Evolutionary conservation across 2,113 vertebrate species (phyloP).

Genomic region (Gambusia affinis): DNA sequence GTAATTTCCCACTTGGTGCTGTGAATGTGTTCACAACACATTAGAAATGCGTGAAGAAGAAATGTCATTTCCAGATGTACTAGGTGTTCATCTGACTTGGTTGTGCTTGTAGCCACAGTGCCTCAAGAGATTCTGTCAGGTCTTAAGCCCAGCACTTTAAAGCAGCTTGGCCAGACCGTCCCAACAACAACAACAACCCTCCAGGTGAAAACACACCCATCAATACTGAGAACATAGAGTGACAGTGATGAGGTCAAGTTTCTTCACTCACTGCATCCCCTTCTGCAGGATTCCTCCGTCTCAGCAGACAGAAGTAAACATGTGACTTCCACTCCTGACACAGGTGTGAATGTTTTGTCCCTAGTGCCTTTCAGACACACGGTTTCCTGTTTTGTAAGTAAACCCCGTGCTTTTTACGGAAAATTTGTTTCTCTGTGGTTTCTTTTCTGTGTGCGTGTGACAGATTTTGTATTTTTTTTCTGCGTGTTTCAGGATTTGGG

Average conservation of each 20-base stretch:
- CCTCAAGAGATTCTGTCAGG: conserved; percentile 80
- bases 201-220: conserved; percentile 57
- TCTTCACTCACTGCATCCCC: background rate
- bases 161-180: conserved; percentile 73
- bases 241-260: conserved; percentile 3
- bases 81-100: conserved; percentile 34
- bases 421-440: background rate
- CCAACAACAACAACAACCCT: conserved; percentile 30
- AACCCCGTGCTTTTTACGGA: background rate
- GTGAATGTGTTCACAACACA: background rate
- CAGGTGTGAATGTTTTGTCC: conserved; percentile 73
- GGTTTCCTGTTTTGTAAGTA: conserved; percentile 73
- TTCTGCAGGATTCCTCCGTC: conserved; percentile 41
- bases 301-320: conserved; percentile 73
- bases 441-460: background rate
- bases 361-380: conserved; percentile 73
- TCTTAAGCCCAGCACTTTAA: conserved; percentile 88
- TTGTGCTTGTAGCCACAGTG: conserved; percentile 74
- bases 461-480: no score
- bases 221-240: background rate
- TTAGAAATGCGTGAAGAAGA: background rate
- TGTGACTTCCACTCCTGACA: conserved; percentile 64
- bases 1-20: background rate
- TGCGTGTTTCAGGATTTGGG: conserved; percentile 87
- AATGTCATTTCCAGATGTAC: background rate